Conservation (phyloP, 2,797 vertebrate species). For the Crax fasciolata region DNA sequence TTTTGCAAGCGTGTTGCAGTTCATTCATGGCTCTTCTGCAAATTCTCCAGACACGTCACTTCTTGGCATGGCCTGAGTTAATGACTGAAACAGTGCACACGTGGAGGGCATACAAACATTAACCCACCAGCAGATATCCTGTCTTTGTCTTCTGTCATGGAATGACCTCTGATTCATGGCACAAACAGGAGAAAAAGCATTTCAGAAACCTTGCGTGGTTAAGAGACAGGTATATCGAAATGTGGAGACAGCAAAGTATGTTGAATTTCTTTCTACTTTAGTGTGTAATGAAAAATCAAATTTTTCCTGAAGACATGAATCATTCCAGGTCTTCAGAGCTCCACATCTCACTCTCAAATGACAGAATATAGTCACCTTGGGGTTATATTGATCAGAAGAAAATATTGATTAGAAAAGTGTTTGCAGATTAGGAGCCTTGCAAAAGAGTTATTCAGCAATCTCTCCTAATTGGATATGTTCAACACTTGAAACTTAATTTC, state of each 20-base stretch:
- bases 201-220: background rate
- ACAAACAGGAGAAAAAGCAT: background rate
- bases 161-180: background rate
- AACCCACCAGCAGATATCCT: background rate
- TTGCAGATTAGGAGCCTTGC: slow-evolving; percentile 69
- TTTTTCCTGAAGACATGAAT: background rate
- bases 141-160: background rate
- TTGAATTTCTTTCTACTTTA: background rate
- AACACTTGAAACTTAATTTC: slow-evolving; percentile 55
- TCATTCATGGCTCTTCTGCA: background rate
- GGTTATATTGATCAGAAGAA: slow-evolving; percentile 53
- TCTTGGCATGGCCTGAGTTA: background rate
- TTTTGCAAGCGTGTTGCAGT: background rate
- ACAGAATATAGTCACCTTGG: slow-evolving; percentile 52
- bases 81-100: background rate
- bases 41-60: background rate
- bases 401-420: slow-evolving; percentile 53
- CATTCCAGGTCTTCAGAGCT: slow-evolving; percentile 9
- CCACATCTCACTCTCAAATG: slow-evolving; percentile 17
- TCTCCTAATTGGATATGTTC: slow-evolving; percentile 67
- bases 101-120: background rate
- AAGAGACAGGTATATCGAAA: background rate
- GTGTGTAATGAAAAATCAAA: background rate
- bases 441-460: slow-evolving; percentile 69
- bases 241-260: background rate